Base-by-base conservation (phyloP, 2,888 invertebrate species). In the Yponomeuta evonymella region DNA sequence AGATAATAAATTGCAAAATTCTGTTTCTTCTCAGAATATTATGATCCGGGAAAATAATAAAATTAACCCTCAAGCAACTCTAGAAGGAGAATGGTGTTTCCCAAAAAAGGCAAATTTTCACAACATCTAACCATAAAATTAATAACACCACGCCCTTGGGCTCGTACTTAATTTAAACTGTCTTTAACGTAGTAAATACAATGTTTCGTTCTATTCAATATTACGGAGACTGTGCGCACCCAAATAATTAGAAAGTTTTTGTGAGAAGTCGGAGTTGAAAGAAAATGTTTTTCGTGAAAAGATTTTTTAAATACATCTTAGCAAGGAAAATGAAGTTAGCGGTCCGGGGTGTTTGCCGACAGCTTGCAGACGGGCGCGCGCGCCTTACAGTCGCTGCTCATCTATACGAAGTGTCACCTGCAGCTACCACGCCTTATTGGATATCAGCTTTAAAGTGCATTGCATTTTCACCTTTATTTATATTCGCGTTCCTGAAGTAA, bases 281-380 rank as follows among this genome's bases (percentile, higher is more conserved):
- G 68, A 23, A 68, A 68, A 68, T 36, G 65, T 65, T 30, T 67
- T 30, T 68, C 48, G 48, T 23, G 23, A 33, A 48, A 68, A 48
- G 48, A 68, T 68, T 68, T 51, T 67, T 8, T 67, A 67, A 48
- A 67, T n/a, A 67, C 67, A 48, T n/a, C 12, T 48, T 67, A 11
- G 67, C 6, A 36, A 67, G 23, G 48, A n/a, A 67, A 65, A 67
- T 36, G 67, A 15, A 36, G 48, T 36, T 48, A 67, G 67, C 23
- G 8, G 8, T n/a, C 67, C 36, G 67, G 43, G 67, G 67, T 43
- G 67, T 23, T 65, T 29, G 30, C 23, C 33, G 65, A 29, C 15
- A 58, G 51, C 51, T 58, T 15, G 12, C 6, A 58, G 15, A 12
- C 15, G 15, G 15, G 12, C 51, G 51, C 51, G 11, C 12, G 51